Conservation (phyloP, 2,888 invertebrate species). For the Macropis europaea region DNA sequence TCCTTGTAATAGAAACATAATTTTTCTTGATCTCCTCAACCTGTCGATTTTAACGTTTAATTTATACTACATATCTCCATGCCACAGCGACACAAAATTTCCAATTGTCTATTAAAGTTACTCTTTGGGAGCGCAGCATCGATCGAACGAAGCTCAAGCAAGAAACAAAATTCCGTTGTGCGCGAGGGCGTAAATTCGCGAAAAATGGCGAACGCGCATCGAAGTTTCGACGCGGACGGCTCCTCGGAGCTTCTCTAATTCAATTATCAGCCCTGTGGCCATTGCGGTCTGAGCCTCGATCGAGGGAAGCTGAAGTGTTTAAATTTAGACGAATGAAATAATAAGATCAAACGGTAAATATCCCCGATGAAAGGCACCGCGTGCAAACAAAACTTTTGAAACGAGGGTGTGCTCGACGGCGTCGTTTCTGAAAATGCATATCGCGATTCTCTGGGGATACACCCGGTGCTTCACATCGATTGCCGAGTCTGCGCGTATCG, state of each 20-base stretch:
- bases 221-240: not conserved
- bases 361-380: conserved; percentile 70
- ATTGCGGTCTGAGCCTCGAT: conserved; percentile 9
- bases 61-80: too few relatives aligned
- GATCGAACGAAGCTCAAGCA: too few relatives aligned
- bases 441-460: conserved; percentile 68
- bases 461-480: conserved; percentile 63
- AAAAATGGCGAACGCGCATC: too few relatives aligned
- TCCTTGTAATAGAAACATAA: too few relatives aligned
- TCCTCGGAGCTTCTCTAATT: conserved; percentile 27
- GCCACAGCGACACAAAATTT: too few relatives aligned
- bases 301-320: conserved; percentile 70
- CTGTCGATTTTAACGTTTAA: too few relatives aligned
- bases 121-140: too few relatives aligned
- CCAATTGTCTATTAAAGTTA: too few relatives aligned
- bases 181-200: too few relatives aligned
- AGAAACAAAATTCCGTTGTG: too few relatives aligned
- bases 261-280: conserved; percentile 54
- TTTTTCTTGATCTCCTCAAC: too few relatives aligned
- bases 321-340: conserved; percentile 78
- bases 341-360: conserved; percentile 77
- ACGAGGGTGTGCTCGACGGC: conserved; percentile 57
- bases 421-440: conserved; percentile 66
- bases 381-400: conserved; percentile 68
- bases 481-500: conserved; percentile 48